Percentiles rank a stretch among this genome's conserved stretches.
phyloP scores from a whole-genome alignment of 2,888 invertebrate species.

The Trimorus sp. region DNA sequence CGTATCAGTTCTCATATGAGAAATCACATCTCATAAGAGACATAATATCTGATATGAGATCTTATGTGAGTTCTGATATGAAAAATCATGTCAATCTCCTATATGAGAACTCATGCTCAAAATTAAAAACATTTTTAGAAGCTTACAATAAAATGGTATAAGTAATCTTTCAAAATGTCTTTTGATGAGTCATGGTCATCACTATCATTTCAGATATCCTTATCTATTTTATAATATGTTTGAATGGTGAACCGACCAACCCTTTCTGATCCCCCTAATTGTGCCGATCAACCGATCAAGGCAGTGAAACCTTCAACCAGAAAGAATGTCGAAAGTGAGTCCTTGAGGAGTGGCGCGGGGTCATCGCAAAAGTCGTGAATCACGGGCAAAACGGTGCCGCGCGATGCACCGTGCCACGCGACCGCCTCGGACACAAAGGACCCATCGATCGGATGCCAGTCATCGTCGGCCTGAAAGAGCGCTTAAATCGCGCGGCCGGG shows the following conservation, averaged over 20 bases:
- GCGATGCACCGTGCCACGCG: slow-evolving; percentile 61
- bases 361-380: slow-evolving; percentile 55
- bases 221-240: too few relatives aligned
- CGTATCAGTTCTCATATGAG: too few relatives aligned
- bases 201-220: too few relatives aligned
- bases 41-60: too few relatives aligned
- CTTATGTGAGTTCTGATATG: too few relatives aligned
- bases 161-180: too few relatives aligned
- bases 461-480: slow-evolving; percentile 40
- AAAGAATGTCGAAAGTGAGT: slow-evolving; percentile 31
- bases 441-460: slow-evolving; percentile 35
- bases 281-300: slow-evolving; percentile 14
- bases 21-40: too few relatives aligned
- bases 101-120: too few relatives aligned
- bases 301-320: slow-evolving; percentile 23
- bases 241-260: neutral
- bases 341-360: slow-evolving; percentile 24
- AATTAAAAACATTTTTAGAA: too few relatives aligned
- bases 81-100: too few relatives aligned
- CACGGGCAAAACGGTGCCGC: slow-evolving; percentile 48
- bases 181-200: too few relatives aligned
- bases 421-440: slow-evolving; percentile 44
- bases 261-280: slow-evolving; percentile 8
- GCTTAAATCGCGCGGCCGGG: slow-evolving; percentile 41
- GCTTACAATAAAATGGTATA: too few relatives aligned